Base-by-base conservation (phyloP, 2,888 invertebrate genomes). In the Mythimna loreyi region DNA sequence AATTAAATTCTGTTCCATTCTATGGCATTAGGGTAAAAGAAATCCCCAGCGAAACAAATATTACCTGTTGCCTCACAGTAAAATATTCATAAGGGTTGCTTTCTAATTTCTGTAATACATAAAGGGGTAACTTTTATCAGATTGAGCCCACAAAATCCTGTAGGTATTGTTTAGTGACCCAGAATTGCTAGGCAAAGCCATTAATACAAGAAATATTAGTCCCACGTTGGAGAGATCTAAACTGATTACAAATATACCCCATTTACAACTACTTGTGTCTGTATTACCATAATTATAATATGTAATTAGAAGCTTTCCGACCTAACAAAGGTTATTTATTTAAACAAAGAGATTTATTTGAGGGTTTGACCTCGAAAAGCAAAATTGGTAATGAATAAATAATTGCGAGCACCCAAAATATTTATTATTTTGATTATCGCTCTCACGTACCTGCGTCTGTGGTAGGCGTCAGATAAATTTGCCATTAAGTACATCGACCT, bases 361-460 rank as follows among this genome's bases (percentile, higher is more conserved):
- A 69, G 45, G 71, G 67, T 53, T 65, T 61, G 43, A 33, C 62
- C 68, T 65, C 47, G 72, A 64, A 64, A 56, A 61, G 62, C 45
- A 70, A 74, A 80, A 79, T 75, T 78, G 73, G 60, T 74, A 73
- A 83, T 74, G 69, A 85, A 81, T 68, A 76, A 72, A 74, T 82
- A 78, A 84, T 83, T 80, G 69, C 47, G 61, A 33, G 53, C 25
- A 36, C 56, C 69, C 58, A 50, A 62, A 64, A 76, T 80, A 82
- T 79, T 80, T 72, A 82, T 81, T 76, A 71, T 67, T 74, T 73
- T 75, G 74, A 69, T 73, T 72, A 70, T 68, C 59, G 72, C 59
- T 64, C 59, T 52, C 50, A 64, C 33, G 28, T 67, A 25, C 36
- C 30, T 11, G 4, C 16, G 19, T 5, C 16, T 63, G 16, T 40